Conservation (phyloP, 35 echinoderm and acorn worm genomes). For the Acanthaster planci region DNA sequence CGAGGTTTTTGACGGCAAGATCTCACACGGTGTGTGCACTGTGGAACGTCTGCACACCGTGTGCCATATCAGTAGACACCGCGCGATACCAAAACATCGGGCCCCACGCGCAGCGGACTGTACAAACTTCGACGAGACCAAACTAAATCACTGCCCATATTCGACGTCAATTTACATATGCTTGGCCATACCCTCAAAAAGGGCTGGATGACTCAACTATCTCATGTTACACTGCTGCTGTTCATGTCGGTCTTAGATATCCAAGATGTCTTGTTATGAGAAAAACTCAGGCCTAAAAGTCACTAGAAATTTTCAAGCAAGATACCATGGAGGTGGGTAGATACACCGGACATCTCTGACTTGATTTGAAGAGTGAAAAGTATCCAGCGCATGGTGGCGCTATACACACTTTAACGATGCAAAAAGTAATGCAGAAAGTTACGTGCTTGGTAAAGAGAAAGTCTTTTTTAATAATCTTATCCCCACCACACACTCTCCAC, state of each 20-base stretch:
- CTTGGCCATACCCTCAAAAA: background rate
- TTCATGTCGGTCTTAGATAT: background rate
- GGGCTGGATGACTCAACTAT: conserved; percentile 6
- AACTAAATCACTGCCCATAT: too few species aligned
- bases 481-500: too few species aligned
- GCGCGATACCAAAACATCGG: conserved; percentile 1
- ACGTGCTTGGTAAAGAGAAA: too few species aligned
- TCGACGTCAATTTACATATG: too few species aligned
- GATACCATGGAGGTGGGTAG: too few species aligned
- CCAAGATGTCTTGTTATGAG: background rate
- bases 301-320: too few species aligned
- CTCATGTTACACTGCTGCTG: background rate
- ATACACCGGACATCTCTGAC: background rate
- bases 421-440: too few species aligned
- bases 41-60: background rate
- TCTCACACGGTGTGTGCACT: too few species aligned
- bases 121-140: too few species aligned
- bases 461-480: too few species aligned
- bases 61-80: background rate
- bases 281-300: background rate
- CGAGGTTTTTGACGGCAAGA: background rate
- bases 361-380: background rate
- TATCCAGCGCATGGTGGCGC: conserved; percentile 15
- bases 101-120: background rate
- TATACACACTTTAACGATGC: background rate